These are phyloP conservation scores for Archaeoteleia sp. DNA, from an alignment of 2,888 invertebrate species.

Conservation along the genomic window DNA sequence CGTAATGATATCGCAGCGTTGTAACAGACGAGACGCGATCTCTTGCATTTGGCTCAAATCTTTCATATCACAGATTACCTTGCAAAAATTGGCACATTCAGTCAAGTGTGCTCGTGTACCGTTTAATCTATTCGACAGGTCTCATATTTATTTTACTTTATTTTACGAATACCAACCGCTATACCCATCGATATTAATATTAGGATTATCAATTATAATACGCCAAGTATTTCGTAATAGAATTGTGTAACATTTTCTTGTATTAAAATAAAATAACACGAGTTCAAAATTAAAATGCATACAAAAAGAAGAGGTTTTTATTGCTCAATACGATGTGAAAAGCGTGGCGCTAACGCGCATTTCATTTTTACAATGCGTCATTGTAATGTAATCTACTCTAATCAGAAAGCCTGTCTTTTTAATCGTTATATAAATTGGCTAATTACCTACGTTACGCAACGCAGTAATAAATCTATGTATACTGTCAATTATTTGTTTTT, in stretches of 20 bases:
- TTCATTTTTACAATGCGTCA: background rate
- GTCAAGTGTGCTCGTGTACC: constrained; percentile 16
- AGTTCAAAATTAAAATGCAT: too few species aligned
- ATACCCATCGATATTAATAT: constrained; percentile 3
- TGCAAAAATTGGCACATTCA: constrained; percentile 13
- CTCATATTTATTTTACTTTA: constrained; percentile 29
- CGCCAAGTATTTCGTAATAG: too few species aligned
- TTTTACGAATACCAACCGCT: constrained; percentile 26
- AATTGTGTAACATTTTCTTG: too few species aligned
- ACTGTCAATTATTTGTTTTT: too few species aligned
- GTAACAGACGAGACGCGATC: constrained; percentile 20
- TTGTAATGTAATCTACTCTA: constrained; percentile 28
- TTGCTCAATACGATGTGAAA: too few species aligned
- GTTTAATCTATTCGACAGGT: constrained; percentile 37
- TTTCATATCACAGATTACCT: background rate
- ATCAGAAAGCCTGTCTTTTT: constrained; percentile 33
- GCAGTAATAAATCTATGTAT: too few species aligned
- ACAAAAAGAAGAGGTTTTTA: too few species aligned
- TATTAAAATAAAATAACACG: too few species aligned
- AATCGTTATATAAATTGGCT: constrained; percentile 29
- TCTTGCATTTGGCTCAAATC: too few species aligned
- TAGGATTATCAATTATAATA: too few species aligned
- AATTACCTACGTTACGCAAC: too few species aligned
- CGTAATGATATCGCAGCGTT: constrained; percentile 59
- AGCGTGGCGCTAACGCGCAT: constrained; percentile 9